Evolutionary conservation across 2,113 vertebrate genomes (phyloP).

Genomic region (Oreotrochilus melanogaster): DNA sequence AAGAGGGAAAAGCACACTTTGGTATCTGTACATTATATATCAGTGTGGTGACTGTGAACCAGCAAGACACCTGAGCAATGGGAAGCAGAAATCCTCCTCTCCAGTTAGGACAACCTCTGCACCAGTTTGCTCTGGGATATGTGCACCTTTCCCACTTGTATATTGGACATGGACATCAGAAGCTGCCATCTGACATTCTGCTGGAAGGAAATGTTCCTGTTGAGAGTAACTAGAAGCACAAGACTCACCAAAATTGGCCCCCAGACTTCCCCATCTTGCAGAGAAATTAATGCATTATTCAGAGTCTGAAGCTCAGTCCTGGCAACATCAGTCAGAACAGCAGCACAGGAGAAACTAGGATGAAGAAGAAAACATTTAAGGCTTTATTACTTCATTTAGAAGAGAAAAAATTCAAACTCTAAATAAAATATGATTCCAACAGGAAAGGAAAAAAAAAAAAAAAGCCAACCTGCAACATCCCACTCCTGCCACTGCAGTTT

Average conservation of each 20-base stretch:
- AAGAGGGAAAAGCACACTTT: not conserved
- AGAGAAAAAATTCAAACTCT: not conserved
- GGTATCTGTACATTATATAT: not conserved
- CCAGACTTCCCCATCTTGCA: not conserved
- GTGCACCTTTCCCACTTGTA: fast-evolving
- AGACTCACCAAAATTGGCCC: not conserved
- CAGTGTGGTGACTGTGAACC: not conserved
- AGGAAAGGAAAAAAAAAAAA: not conserved
- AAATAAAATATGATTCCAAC: not conserved
- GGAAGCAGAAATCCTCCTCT: not conserved
- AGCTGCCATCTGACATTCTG: not conserved
- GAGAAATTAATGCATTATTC: constrained; percentile 52
- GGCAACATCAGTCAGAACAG: not conserved
- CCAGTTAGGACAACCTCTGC: not conserved
- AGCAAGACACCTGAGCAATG: fast-evolving
- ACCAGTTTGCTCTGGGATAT: not conserved
- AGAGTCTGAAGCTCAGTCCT: not conserved
- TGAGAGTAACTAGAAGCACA: not conserved
- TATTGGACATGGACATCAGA: not conserved
- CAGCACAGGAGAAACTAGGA: not conserved
- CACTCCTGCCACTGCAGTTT: not conserved
- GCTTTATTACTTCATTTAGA: not conserved
- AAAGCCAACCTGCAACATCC: no score
- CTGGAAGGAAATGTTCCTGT: not conserved
- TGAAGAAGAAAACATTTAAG: not conserved